phyloP scores from a whole-genome alignment of 92 coral and sea anemone genomes.

The Umimayanthus kanabou region DNA sequence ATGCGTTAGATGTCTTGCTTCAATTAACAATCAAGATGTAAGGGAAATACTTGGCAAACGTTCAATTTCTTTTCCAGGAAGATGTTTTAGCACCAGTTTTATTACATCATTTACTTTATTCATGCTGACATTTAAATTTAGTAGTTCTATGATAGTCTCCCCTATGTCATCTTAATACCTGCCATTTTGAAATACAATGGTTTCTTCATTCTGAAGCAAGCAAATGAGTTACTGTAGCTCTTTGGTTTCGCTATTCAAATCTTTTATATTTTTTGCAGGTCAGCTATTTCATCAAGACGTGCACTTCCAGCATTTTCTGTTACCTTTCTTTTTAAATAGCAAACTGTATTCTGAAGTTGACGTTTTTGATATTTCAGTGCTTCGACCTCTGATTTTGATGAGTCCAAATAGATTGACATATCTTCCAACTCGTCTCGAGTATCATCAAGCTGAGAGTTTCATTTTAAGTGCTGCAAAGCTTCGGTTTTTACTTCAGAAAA shows the following conservation, averaged over 20 bases:
- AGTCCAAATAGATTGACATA: too few relatives aligned
- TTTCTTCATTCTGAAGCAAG: neutral
- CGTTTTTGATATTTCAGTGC: neutral
- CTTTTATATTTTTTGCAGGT: neutral
- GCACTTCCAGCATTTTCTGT: neutral
- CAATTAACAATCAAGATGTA: neutral
- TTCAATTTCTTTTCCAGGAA: neutral
- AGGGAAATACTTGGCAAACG: conserved; percentile 1
- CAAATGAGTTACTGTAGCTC: neutral
- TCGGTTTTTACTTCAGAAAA: too few relatives aligned
- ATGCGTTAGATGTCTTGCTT: conserved; percentile 5
- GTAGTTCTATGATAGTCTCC: neutral
- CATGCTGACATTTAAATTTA: neutral
- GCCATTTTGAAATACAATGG: neutral
- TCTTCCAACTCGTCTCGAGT: too few relatives aligned
- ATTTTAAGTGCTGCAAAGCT: too few relatives aligned
- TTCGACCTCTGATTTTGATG: too few relatives aligned
- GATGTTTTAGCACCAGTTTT: neutral
- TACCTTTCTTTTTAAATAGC: conserved; percentile 6
- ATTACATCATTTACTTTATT: neutral
- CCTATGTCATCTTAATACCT: neutral
- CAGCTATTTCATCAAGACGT: neutral
- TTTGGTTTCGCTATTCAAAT: neutral
- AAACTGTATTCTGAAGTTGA: neutral
- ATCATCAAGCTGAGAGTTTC: too few relatives aligned